Conservation (phyloP, 2,888 invertebrate species). For the Brachylomia viminalis region DNA sequence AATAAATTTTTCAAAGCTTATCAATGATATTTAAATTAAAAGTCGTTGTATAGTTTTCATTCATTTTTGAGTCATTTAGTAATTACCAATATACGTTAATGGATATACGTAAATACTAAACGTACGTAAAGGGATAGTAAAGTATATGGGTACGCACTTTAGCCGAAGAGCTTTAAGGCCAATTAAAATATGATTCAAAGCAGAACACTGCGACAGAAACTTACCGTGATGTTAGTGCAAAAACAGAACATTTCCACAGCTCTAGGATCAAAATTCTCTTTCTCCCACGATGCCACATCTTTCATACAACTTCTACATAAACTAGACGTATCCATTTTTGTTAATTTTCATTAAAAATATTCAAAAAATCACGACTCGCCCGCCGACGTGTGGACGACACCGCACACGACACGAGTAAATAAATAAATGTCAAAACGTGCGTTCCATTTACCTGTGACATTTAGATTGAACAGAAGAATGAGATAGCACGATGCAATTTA, state of each 20-base stretch:
- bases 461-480: conserved; percentile 13
- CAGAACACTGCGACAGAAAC: not conserved
- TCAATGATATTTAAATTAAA: not conserved
- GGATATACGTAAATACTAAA: not conserved
- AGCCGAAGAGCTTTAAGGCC: not conserved
- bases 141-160: not conserved
- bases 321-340: conserved; percentile 77
- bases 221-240: conserved; percentile 83
- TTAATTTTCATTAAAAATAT: conserved; percentile 14
- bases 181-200: not conserved
- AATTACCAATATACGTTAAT: not conserved
- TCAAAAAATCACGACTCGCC: not conserved
- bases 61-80: not conserved
- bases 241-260: conserved; percentile 83
- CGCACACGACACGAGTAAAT: conserved; percentile 14
- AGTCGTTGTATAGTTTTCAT: too few species aligned
- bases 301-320: conserved; percentile 86
- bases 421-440: conserved; percentile 48
- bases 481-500: not conserved
- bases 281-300: conserved; percentile 82
- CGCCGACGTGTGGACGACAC: not conserved
- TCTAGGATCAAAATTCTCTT: conserved; percentile 75
- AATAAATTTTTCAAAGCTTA: too few species aligned
- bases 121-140: not conserved
- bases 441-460: conserved; percentile 33